phyloP scores from a whole-genome alignment of 1,140 invertebrate species.

The Maconellicoccus hirsutus region DNA sequence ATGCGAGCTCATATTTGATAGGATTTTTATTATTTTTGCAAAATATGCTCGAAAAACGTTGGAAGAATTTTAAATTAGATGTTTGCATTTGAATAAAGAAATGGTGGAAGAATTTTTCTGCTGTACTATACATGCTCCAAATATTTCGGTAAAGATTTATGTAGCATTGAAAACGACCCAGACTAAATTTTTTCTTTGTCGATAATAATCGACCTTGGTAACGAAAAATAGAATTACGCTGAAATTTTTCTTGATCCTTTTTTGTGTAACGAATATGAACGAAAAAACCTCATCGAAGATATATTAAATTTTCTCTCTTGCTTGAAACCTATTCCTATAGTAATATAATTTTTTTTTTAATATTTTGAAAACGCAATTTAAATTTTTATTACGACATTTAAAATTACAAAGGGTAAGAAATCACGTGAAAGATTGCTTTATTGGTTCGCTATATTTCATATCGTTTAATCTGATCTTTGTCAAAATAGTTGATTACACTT shows the following conservation, averaged over 20 bases:
- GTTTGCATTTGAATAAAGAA: not conserved
- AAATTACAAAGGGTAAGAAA: not conserved
- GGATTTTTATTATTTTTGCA: not conserved
- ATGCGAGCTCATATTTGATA: not conserved
- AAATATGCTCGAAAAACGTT: not conserved
- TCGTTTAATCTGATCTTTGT: too few relatives aligned
- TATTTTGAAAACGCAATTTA: not conserved
- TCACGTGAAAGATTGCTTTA: not conserved
- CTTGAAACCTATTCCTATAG: not conserved
- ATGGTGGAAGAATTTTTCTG: not conserved
- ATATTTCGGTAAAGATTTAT: slow-evolving; percentile 18
- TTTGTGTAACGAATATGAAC: not conserved
- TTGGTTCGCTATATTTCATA: too few relatives aligned
- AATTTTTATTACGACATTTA: not conserved
- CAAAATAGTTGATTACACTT: too few relatives aligned
- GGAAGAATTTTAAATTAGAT: slow-evolving; percentile 1
- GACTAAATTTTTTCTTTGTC: slow-evolving; percentile 15
- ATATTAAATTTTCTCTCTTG: not conserved
- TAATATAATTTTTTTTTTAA: not conserved
- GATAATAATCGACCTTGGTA: slow-evolving; percentile 14
- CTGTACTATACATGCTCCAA: not conserved
- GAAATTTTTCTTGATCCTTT: slow-evolving; percentile 8
- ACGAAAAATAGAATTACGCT: not conserved
- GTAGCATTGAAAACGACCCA: slow-evolving; percentile 11
- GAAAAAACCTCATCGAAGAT: not conserved